Percentiles rank a stretch among this genome's conserved stretches.
These are phyloP conservation scores for Gallinago media DNA, from an alignment of 2,113 vertebrate species.

Conservation along the genomic window DNA sequence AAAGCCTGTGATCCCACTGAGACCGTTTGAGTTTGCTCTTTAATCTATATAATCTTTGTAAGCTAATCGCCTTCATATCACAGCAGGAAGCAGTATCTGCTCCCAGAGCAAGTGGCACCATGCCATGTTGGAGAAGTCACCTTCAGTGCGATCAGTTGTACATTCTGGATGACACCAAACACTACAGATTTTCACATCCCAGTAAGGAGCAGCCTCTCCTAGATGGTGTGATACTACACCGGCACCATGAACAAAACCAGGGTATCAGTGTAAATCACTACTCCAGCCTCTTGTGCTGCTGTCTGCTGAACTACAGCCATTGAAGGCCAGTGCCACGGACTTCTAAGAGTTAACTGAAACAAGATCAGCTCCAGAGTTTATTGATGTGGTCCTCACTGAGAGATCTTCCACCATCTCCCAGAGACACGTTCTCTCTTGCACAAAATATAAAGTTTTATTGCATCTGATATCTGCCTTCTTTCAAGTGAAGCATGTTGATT, in stretches of 20 bases:
- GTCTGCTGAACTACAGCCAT: neutral
- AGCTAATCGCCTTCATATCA: neutral
- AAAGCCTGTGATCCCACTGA: neutral
- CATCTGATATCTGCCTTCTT: neutral
- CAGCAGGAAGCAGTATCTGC: conserved; percentile 10
- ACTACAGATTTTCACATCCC: neutral
- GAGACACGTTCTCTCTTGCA: neutral
- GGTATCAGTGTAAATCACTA: neutral
- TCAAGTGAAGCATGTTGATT: neutral
- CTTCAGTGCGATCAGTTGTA: neutral
- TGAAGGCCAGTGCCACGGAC: neutral
- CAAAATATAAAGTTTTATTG: neutral
- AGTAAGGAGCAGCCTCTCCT: neutral
- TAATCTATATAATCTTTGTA: neutral
- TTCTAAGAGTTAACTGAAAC: neutral
- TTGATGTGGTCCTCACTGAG: neutral
- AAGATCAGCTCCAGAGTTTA: neutral
- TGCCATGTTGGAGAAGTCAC: neutral
- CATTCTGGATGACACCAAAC: neutral
- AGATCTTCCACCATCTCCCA: neutral
- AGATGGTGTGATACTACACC: neutral
- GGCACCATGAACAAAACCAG: neutral
- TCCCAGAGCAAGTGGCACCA: neutral
- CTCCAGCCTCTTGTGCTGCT: neutral
- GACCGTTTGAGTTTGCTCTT: neutral